Conservation (phyloP, 2,797 vertebrate species). For the Syncerus caffer region DNA sequence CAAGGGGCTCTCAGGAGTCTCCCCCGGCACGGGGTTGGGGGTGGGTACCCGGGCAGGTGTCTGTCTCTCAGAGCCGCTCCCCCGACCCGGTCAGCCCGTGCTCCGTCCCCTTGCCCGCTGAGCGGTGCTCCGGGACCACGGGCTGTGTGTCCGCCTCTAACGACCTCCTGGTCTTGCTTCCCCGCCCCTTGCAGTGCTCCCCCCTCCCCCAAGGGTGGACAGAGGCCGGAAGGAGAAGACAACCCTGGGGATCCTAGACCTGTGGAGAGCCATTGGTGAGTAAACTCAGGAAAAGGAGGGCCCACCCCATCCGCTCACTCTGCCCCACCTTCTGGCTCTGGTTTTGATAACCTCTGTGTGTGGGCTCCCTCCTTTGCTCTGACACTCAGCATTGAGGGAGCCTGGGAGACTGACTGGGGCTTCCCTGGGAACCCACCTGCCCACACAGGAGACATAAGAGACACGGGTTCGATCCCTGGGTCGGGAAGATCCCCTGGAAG, state of each 20-base stretch:
- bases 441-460: background rate
- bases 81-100: accelerated
- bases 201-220: background rate
- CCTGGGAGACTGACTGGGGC: background rate
- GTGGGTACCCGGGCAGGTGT: background rate
- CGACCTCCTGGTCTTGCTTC: no score
- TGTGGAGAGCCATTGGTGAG: background rate
- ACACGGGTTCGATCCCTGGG: background rate
- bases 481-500: background rate
- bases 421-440: background rate
- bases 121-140: accelerated
- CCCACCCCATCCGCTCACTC: background rate
- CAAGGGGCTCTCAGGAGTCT: background rate
- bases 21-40: accelerated
- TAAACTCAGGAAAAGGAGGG: background rate
- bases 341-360: background rate
- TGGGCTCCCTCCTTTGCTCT: background rate
- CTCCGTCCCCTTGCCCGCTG: no score
- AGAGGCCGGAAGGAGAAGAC: background rate
- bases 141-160: background rate
- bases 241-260: background rate
- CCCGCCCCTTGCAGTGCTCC: background rate
- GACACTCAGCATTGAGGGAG: background rate
- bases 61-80: no score
- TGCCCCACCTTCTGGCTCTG: accelerated